Percentiles rank a stretch among this genome's conserved stretches.
These are phyloP conservation scores for Panthera uncia DNA, from an alignment of 2,113 vertebrate species.

Conservation along the genomic window DNA sequence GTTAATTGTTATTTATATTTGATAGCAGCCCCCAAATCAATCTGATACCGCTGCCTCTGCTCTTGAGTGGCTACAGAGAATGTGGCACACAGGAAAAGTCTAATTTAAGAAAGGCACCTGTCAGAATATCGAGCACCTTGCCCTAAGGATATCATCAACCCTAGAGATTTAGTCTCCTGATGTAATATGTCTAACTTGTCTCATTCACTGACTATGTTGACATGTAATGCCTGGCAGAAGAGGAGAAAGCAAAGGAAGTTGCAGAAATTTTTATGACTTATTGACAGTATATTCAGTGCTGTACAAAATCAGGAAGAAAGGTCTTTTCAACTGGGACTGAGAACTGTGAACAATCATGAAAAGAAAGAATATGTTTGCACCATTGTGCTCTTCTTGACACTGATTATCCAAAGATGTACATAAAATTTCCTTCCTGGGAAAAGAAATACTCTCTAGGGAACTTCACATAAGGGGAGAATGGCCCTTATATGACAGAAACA, in stretches of 20 bases:
- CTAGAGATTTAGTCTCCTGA: slow-evolving; percentile 74
- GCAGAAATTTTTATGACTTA: slow-evolving; percentile 62
- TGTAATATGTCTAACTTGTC: slow-evolving; percentile 77
- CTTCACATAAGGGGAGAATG: neutral
- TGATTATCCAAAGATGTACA: neutral
- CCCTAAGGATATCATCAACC: slow-evolving; percentile 71
- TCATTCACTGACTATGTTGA: slow-evolving; percentile 71
- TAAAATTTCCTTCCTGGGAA: neutral
- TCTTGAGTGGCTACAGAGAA: slow-evolving; percentile 52
- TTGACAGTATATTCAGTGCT: slow-evolving; percentile 66
- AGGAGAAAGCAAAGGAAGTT: slow-evolving; percentile 64
- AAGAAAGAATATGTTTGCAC: neutral
- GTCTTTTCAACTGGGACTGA: slow-evolving; percentile 26
- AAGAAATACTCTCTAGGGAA: neutral
- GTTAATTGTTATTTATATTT: slow-evolving; percentile 78
- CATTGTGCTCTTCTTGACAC: neutral
- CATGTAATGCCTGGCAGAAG: slow-evolving; percentile 61
- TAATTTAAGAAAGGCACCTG: slow-evolving; percentile 73
- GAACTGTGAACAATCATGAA: slow-evolving; percentile 24
- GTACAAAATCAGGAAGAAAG: slow-evolving; percentile 62
- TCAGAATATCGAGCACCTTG: slow-evolving; percentile 64
- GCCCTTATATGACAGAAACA: neutral
- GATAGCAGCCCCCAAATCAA: slow-evolving; percentile 62
- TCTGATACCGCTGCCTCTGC: slow-evolving; percentile 13
- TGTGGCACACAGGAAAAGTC: slow-evolving; percentile 59